Base-by-base conservation (phyloP, 2,888 invertebrate genomes). In the Andrena bicolor region DNA sequence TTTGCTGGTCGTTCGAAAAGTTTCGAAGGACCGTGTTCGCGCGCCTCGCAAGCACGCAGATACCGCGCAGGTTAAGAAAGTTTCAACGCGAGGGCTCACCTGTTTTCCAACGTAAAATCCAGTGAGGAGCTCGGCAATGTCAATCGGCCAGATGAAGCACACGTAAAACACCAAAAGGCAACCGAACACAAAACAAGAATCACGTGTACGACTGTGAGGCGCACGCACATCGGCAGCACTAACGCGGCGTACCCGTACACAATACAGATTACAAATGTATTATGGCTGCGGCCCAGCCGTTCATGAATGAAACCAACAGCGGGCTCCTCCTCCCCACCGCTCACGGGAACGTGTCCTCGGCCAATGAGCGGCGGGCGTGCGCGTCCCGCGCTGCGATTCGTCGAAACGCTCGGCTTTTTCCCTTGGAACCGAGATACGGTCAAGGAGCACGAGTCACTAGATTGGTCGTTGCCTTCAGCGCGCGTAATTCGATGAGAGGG, bases 271-370 rank as follows among this genome's bases (percentile, higher is more conserved):
- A 91, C 92, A 90, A 90, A 90, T 92, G 90, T 92, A 90, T 92
- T 92, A 91, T 89, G 90, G 90, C 91, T 86, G 89, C 89, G 86
- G 82, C 86, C 85, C 88, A 90, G 89, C 86, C 88, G 91, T 92
- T 92, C 93, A 93, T 93, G 93, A 93, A 93, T 93, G 93, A 93
- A 93, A 93, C 93, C 92, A 90, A 92, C 84, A 90, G 90, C 92
- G 90, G 75, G 68, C 26, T 58, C 32, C 23, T 23, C 51, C 79
- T 65, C 79, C 83, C 79, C 76, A 26, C 71, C 26, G 26, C 68
- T 60, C 72, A 20, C n/a, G n/a, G 0, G 2, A 13, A n/a, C 20
- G 5, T 41, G 58, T 6, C 35, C 26, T 35, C 16, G 51, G 8
- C 83, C 83, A 84, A 84, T 84, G 58, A 1, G n/a, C 8, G 49